A percentile compares a stretch with the other conserved stretches of the same genome.
These are phyloP conservation scores for Gila orcuttii DNA, from an alignment of 2,113 vertebrate species.

Conservation along the genomic window DNA sequence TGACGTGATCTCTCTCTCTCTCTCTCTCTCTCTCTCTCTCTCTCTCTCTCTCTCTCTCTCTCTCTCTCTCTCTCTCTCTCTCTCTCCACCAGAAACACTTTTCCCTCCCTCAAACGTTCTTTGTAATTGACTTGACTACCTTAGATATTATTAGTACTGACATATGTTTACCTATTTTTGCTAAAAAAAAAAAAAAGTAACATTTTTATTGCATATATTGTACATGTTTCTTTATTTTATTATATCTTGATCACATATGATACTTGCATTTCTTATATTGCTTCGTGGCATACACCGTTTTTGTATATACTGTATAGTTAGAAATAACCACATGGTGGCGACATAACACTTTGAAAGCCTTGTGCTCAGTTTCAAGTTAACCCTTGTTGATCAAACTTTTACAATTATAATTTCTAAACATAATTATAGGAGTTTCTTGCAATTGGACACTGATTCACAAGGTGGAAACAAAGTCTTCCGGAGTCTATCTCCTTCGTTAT, in stretches of 20 bases:
- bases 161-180: background rate
- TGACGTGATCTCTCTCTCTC: background rate
- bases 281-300: background rate
- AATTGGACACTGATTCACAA: background rate
- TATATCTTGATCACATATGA: background rate
- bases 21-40: background rate
- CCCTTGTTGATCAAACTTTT: background rate
- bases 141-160: background rate
- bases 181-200: no score
- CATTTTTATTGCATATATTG: background rate
- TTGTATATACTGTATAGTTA: conserved; percentile 10
- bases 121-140: background rate
- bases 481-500: background rate
- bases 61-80: conserved; percentile 1
- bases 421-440: background rate
- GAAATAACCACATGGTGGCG: conserved; percentile 27
- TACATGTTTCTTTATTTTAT: background rate
- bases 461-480: background rate
- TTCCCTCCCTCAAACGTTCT: background rate
- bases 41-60: background rate
- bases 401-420: background rate
- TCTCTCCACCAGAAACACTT: background rate
- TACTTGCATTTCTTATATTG: background rate
- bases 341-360: background rate
- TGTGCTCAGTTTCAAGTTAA: background rate